Conservation (phyloP, 2,113 vertebrate genomes). For the Prionailurus bengalensis region DNA sequence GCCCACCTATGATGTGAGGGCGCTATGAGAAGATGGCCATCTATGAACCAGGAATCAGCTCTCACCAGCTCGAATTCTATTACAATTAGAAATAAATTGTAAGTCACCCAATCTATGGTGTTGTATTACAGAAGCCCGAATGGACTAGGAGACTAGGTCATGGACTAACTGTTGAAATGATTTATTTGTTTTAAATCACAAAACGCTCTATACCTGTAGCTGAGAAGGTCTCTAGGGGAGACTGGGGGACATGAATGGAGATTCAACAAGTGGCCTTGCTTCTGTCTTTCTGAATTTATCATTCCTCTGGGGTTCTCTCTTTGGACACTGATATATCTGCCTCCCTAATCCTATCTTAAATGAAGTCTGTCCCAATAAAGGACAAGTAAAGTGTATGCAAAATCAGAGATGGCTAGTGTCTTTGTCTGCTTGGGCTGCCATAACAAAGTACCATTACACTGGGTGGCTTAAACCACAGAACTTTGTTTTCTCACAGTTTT, state of each 20-base stretch:
- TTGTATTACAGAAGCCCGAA: background rate
- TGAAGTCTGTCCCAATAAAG: background rate
- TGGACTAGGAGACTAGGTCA: background rate
- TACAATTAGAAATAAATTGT: background rate
- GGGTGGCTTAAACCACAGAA: background rate
- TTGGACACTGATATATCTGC: background rate
- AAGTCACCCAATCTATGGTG: background rate
- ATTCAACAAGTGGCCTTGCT: background rate
- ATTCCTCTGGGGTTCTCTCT: background rate
- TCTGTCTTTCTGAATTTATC: background rate
- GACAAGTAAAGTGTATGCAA: background rate
- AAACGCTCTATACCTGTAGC: background rate
- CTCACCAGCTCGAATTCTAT: background rate
- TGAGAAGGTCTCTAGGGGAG: background rate
- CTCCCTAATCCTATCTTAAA: background rate
- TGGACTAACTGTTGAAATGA: background rate
- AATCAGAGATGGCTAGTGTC: background rate
- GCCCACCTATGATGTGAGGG: background rate
- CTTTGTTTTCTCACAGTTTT: background rate
- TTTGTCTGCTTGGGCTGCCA: background rate
- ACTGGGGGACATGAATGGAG: background rate
- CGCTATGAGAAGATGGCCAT: background rate
- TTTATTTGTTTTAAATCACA: background rate
- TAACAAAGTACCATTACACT: background rate
- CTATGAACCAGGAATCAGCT: background rate